Evolutionary conservation across 1,140 invertebrate species (phyloP).

Genomic region (Magallana ariakensis): DNA sequence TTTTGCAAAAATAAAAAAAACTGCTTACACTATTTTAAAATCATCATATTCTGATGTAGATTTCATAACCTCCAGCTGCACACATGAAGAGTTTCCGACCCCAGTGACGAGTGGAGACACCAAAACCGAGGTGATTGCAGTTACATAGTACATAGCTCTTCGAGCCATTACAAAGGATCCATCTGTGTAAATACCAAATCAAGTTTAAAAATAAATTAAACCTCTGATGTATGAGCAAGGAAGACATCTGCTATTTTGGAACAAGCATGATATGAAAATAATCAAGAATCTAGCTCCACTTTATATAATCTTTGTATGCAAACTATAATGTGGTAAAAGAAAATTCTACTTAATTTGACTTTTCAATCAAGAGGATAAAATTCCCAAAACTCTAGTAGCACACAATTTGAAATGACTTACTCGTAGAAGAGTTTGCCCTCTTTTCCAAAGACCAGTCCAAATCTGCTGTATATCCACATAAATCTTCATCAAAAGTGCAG

Average conservation of each 20-base stretch:
- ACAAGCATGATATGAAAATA: no score
- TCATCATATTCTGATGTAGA: background rate
- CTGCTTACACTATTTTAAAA: background rate
- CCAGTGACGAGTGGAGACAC: background rate
- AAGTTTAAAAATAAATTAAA: no score
- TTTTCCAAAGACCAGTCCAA: background rate
- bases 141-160: background rate
- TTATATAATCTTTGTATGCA: no score
- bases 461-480: slow-evolving; percentile 9
- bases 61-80: background rate
- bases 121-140: background rate
- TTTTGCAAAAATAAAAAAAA: no score
- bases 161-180: background rate
- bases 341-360: no score
- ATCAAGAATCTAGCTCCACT: no score
- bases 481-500: slow-evolving; percentile 37
- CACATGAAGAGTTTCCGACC: background rate
- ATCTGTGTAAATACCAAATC: background rate
- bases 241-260: no score
- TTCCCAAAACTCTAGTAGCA: no score
- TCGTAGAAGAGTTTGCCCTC: background rate
- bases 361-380: no score
- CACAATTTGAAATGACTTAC: background rate
- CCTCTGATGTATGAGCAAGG: no score
- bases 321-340: no score